Evolutionary conservation across 1,140 invertebrate species (phyloP), one percentile per base, ranked within the genome.

Genomic region (Conopomorpha cramerella): DNA sequence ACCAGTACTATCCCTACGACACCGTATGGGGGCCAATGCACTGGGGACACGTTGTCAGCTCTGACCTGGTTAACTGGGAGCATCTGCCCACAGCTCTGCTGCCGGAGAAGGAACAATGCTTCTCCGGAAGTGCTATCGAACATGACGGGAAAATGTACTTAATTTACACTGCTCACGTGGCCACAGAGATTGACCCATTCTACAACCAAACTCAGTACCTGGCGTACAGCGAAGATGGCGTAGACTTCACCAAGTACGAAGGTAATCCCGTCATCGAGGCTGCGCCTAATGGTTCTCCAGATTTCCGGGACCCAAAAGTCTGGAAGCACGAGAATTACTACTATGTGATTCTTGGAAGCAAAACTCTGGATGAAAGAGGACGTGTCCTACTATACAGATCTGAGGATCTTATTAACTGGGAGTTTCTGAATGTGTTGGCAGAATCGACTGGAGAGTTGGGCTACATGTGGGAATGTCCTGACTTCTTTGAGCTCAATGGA

Each of bases 381-480:
- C 48, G 54, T 41, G 70, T 68, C 2, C 36, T 77, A 1, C 34
- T 78, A 0, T 78, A 77, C 34, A 59, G 63, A 43, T 77, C 73
- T 0, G 30, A 16, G 16, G 61, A 78, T 46, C 18, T 77, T 37
- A 55, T 43, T 10, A 46, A 38, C n/a, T 78, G 76, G 76, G 56
- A 72, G 14, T 77, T 57, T 38, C 45, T 73, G 28, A 54, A 46
- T 7, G 49, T 74, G 3, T 16, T 78, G 8, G 72, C 42, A 19
- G 61, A 77, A 35, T 68, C 72, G 2, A 34, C 46, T 8, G 65
- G 61, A 4, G 50, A 59, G 7, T 36, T 67, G 42, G 70, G 68
- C 3, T 73, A 72, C 16, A 73, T 77, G 67, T 73, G 67, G 65
- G 71, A 77, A 38, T 77, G 68, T 39, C 71, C 71, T 0, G 68